A percentile compares a stretch with the other conserved stretches of the same genome.
phyloP scores from a whole-genome alignment of 2,888 invertebrate species.

The Leptogaster cylindrica region DNA sequence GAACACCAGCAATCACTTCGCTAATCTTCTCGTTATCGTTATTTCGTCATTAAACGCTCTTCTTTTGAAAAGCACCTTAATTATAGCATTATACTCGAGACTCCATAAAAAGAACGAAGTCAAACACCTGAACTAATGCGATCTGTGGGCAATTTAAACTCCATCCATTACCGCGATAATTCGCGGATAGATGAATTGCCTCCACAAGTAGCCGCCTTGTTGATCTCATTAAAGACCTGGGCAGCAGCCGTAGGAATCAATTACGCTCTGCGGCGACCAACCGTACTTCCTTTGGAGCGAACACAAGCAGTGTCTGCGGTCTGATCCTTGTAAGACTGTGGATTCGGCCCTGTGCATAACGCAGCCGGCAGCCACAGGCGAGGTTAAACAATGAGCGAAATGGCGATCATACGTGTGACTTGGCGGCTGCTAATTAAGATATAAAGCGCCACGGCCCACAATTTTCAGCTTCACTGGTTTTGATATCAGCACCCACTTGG shows the following conservation, averaged over 20 bases:
- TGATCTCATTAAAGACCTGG: constrained; percentile 30
- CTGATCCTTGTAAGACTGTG: neutral
- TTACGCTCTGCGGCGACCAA: constrained; percentile 19
- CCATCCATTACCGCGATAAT: constrained; percentile 12
- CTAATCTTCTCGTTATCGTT: too few species aligned
- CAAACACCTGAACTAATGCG: constrained; percentile 1
- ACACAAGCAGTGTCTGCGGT: neutral
- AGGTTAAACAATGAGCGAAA: constrained; percentile 3
- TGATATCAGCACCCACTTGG: constrained; percentile 10
- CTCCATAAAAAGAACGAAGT: neutral
- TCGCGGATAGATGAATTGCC: constrained; percentile 9
- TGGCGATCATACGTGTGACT: neutral
- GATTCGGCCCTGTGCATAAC: constrained; percentile 8
- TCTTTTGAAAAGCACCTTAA: too few species aligned
- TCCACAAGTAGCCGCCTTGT: constrained; percentile 13
- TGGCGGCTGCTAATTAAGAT: constrained; percentile 21
- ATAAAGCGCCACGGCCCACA: constrained; percentile 14
- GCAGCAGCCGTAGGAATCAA: constrained; percentile 24
- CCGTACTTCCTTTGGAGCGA: too few species aligned
- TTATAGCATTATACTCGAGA: too few species aligned
- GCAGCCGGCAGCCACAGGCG: constrained; percentile 19
- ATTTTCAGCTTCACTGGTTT: constrained; percentile 23
- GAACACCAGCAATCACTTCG: too few species aligned
- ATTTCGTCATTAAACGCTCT: too few species aligned
- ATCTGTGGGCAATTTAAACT: constrained; percentile 6